Base-by-base conservation (phyloP, 2,888 invertebrate genomes). In the Melipona bicolor region DNA sequence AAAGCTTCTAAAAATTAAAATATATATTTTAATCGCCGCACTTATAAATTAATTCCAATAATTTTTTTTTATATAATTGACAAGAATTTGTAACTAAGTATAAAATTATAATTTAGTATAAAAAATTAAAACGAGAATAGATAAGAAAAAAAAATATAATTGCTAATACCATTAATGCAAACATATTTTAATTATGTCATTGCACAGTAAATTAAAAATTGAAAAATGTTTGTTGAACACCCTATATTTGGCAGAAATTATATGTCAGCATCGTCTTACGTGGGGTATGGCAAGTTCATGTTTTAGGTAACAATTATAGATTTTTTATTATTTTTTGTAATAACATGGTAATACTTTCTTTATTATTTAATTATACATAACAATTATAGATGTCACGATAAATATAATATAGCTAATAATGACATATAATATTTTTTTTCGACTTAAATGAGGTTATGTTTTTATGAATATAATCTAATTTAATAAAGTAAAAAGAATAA, bases 241-340 rank as follows among this genome's bases (percentile, higher is more conserved):
- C 69, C 83, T 84, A 19, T 84, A 84, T 76, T 76, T 76, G 52
- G 74, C 71, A 73, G 71, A 72, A 76, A 84, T 84, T 73, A 81
- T 85, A 86, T 84, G 75, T 82, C 76, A 81, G 75, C 74, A 76
- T 77, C 79, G 83, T 84, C 73, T 81, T 77, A 71, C 72, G 61
- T 82, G 85, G 84, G 93, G 92, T 90, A 94, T 94, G 94, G 94
- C 94, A 91, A 93, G 92, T 90, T 94, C 94, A 90, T 92, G 90
- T 90, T 94, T 94, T 89, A 94, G 94, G 94, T 94, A 89, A 92
- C 81, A 74, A 65, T 78, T 75, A 56, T 72, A 32, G n/a, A 56
- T 64, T 59, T 59, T 19, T 11, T n/a, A 19, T 77, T 73, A 43
- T 67, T 79, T 70, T 19, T 52, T 11, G 43, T 24, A 4, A 65